Conservation (phyloP, 2,888 invertebrate genomes). For the Lasiommata megera region DNA sequence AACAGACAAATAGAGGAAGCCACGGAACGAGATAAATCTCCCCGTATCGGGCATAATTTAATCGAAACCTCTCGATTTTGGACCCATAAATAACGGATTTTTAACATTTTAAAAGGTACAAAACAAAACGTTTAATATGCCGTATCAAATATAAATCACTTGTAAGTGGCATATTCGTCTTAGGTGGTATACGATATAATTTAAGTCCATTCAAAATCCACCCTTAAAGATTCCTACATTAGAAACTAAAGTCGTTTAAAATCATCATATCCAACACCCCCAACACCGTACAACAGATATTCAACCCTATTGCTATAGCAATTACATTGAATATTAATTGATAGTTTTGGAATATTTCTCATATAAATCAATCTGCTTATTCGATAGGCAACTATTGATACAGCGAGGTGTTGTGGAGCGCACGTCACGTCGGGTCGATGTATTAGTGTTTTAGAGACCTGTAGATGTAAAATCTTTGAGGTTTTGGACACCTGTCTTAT, state of each 20-base stretch:
- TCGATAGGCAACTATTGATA: slow-evolving; percentile 57
- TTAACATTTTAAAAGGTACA: slow-evolving; percentile 72
- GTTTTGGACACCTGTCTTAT: slow-evolving; percentile 26
- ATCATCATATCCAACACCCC: not conserved
- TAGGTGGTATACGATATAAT: slow-evolving; percentile 53
- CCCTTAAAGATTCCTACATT: not conserved
- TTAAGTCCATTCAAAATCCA: slow-evolving; percentile 9
- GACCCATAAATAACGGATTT: slow-evolving; percentile 76
- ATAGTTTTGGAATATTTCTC: slow-evolving; percentile 44
- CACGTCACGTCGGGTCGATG: slow-evolving; percentile 43
- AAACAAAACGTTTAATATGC: slow-evolving; percentile 78
- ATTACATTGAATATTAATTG: slow-evolving; percentile 15
- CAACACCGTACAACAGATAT: not conserved
- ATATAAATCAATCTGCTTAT: slow-evolving; percentile 61
- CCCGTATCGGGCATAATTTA: slow-evolving; percentile 74
- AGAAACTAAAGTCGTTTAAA: slow-evolving; percentile 19
- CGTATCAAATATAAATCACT: slow-evolving; percentile 78
- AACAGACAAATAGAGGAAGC: slow-evolving; percentile 61
- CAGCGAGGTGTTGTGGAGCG: slow-evolving; percentile 48
- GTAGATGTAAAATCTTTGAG: slow-evolving; percentile 9
- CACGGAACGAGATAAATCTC: slow-evolving; percentile 68
- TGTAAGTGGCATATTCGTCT: slow-evolving; percentile 75
- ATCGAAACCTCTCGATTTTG: slow-evolving; percentile 77
- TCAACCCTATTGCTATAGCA: rapidly evolving
- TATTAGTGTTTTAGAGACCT: slow-evolving; percentile 34